Percentiles rank a stretch among this genome's conserved stretches.
Evolutionary conservation across 2,888 invertebrate species (phyloP).

Genomic region (Phrixothrix hirtus): DNA sequence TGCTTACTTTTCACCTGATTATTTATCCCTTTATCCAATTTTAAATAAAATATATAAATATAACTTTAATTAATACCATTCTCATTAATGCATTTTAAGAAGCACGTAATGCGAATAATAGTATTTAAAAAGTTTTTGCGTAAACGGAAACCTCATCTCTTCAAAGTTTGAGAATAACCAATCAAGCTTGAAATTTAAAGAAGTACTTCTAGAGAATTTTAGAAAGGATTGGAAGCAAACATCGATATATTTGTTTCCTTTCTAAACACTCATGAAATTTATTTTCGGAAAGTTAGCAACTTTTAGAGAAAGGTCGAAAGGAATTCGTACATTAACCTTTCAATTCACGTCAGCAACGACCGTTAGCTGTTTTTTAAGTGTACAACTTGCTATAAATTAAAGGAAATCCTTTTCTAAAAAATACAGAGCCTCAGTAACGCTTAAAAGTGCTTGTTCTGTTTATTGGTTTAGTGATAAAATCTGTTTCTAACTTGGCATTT

Average conservation of each 20-base stretch:
- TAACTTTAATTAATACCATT: too few species aligned
- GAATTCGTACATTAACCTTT: conserved; percentile 1
- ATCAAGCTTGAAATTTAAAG: neutral
- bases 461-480: too few species aligned
- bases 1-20: too few species aligned
- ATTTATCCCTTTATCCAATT: too few species aligned
- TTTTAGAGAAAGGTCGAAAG: conserved; percentile 5
- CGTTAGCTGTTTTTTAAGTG: conserved; percentile 4
- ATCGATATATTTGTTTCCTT: conserved; percentile 3
- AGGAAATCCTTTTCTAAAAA: too few species aligned
- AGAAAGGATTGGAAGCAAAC: neutral
- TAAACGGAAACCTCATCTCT: neutral
- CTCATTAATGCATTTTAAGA: too few species aligned
- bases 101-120: too few species aligned
- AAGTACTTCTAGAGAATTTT: conserved; percentile 1
- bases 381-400: too few species aligned
- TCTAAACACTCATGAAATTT: conserved; percentile 3
- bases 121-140: neutral
- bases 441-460: too few species aligned
- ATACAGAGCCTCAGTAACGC: too few species aligned
- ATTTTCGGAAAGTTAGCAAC: conserved; percentile 4
- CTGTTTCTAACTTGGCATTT: too few species aligned
- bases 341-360: conserved; percentile 2
- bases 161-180: neutral
- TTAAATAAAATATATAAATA: too few species aligned